Evolutionary conservation across 1,140 invertebrate genomes (phyloP).

Genomic region (Cylas formicarius): DNA sequence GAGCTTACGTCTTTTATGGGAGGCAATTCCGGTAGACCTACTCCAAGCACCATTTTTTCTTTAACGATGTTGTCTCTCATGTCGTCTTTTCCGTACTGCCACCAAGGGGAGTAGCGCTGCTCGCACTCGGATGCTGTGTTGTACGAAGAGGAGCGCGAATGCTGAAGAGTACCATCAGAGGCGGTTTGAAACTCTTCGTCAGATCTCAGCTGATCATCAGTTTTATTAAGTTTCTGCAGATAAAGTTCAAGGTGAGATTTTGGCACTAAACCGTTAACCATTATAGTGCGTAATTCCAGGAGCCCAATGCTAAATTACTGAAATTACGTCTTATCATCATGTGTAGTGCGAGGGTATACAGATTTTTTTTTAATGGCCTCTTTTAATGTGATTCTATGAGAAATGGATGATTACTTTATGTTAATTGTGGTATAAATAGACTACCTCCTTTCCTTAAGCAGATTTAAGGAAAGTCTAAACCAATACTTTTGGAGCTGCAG

Average conservation of each 20-base stretch:
- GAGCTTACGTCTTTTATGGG: slow-evolving; percentile 26
- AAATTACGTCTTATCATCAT: slow-evolving; percentile 4
- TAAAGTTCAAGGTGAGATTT: too few species aligned
- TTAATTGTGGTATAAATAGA: too few species aligned
- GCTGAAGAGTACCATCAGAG: slow-evolving; percentile 59
- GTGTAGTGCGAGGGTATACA: neutral
- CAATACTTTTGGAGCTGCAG: too few species aligned
- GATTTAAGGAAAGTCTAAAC: too few species aligned
- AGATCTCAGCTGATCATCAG: slow-evolving; percentile 36
- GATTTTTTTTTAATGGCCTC: neutral
- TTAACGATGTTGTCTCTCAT: slow-evolving; percentile 35
- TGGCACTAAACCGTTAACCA: too few species aligned
- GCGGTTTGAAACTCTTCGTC: slow-evolving; percentile 60
- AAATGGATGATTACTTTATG: too few species aligned
- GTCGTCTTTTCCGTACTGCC: slow-evolving; percentile 42
- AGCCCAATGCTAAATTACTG: slow-evolving; percentile 1
- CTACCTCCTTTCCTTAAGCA: too few species aligned
- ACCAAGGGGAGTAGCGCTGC: slow-evolving; percentile 46
- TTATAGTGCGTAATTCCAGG: too few species aligned
- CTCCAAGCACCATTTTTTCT: slow-evolving; percentile 41
- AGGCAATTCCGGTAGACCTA: slow-evolving; percentile 38
- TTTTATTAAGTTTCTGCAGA: slow-evolving; percentile 24
- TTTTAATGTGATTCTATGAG: neutral
- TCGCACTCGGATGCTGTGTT: slow-evolving; percentile 60
- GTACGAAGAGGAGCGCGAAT: slow-evolving; percentile 58